Percentiles rank a stretch among this genome's conserved stretches.
Conservation (phyloP, 1,140 invertebrate species). For the Colletes gigas region DNA sequence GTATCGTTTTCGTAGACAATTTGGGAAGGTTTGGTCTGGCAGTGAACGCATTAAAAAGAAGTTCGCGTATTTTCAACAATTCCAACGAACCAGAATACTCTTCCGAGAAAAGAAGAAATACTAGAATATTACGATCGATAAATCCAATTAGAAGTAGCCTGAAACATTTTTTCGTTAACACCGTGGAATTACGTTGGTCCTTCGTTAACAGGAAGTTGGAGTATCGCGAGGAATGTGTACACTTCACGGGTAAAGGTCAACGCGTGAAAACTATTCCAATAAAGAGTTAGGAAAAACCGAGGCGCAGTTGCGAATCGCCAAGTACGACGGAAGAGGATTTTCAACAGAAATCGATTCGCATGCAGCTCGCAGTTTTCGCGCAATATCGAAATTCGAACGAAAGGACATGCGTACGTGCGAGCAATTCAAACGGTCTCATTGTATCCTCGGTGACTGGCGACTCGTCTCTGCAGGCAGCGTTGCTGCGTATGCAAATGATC, state of each 20-base stretch:
- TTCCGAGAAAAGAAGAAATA: too few species aligned
- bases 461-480: conserved; percentile 9
- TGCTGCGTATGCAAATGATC: conserved; percentile 64
- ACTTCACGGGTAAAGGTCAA: neutral
- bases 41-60: neutral
- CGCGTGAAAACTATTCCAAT: neutral
- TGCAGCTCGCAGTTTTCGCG: conserved; percentile 13
- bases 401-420: conserved; percentile 42
- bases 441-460: conserved; percentile 2
- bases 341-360: conserved; percentile 26
- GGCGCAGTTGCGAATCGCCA: neutral
- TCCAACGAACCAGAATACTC: neutral
- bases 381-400: conserved; percentile 47
- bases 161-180: neutral
- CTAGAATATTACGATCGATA: neutral
- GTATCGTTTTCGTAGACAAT: too few species aligned
- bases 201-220: neutral
- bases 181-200: neutral
- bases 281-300: neutral
- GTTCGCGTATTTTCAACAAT: neutral
- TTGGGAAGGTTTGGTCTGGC: too few species aligned
- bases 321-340: conserved; percentile 5
- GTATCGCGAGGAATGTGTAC: neutral
- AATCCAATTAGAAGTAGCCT: too few species aligned
- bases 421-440: conserved; percentile 45